phyloP scores from a whole-genome alignment of 2,797 vertebrate species.

The Uromys caudimaculatus region DNA sequence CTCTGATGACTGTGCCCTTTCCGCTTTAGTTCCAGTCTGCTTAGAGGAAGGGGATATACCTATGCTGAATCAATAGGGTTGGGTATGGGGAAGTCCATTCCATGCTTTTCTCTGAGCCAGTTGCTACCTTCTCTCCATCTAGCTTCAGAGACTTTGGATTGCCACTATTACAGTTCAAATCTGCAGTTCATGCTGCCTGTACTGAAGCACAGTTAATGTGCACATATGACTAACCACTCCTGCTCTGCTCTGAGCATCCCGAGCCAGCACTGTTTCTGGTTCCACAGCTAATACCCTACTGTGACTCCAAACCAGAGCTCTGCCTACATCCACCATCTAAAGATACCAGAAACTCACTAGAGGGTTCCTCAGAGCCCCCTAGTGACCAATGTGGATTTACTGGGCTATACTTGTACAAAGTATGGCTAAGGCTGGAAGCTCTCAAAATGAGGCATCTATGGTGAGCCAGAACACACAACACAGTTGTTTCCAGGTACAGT shows the following conservation, averaged over 20 bases:
- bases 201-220: not conserved
- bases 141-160: not conserved
- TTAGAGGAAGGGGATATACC: fast-evolving
- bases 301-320: not conserved
- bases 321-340: not conserved
- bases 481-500: not conserved
- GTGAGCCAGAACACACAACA: not conserved
- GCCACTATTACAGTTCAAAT: not conserved
- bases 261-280: not conserved
- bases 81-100: not conserved
- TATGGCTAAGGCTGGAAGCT: not conserved
- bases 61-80: not conserved
- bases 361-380: conserved; percentile 31
- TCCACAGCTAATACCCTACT: not conserved
- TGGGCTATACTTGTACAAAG: not conserved
- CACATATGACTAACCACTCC: not conserved
- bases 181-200: not conserved
- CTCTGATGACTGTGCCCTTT: not conserved
- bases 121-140: not conserved
- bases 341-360: not conserved
- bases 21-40: fast-evolving
- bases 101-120: not conserved
- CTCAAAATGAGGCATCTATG: fast-evolving
- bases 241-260: not conserved
- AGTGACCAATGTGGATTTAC: not conserved